Conservation (phyloP, 2,113 vertebrate genomes). For the Pseudolaguvia tuberculata region DNA sequence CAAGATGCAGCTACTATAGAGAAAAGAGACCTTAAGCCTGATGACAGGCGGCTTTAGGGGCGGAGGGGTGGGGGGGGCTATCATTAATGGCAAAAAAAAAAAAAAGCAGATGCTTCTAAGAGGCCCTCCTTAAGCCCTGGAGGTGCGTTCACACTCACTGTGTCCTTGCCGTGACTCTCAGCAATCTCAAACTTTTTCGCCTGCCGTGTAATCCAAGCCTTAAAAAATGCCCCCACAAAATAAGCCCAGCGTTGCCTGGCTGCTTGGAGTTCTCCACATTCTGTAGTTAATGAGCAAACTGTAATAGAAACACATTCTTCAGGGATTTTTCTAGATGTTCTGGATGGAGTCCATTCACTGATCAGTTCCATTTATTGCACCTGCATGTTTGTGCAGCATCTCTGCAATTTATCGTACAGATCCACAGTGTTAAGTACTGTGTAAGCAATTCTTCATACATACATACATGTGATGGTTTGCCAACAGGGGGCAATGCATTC, state of each 20-base stretch:
- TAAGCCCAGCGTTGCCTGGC: conserved; percentile 41
- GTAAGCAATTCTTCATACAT: conserved; percentile 31
- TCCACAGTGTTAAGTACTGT: not conserved
- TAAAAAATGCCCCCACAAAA: conserved; percentile 40
- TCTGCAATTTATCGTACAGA: not conserved
- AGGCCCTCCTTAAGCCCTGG: conserved; percentile 40
- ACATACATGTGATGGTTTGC: conserved; percentile 40
- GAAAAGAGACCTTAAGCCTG: conserved; percentile 47
- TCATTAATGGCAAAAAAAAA: conserved; percentile 33
- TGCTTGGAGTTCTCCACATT: conserved; percentile 45
- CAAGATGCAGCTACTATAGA: conserved; percentile 8
- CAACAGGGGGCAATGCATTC: conserved; percentile 56
- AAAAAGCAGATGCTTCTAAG: conserved; percentile 43
- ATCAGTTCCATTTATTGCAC: conserved; percentile 26
- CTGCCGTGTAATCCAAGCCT: conserved; percentile 42
- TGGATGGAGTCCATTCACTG: conserved; percentile 22
- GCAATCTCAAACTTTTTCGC: conserved; percentile 37
- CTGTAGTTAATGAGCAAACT: conserved; percentile 35
- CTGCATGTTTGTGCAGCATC: conserved; percentile 26
- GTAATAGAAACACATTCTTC: conserved; percentile 44
- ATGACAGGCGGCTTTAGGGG: conserved; percentile 61
- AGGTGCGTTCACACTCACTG: conserved; percentile 42
- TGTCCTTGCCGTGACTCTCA: conserved; percentile 40
- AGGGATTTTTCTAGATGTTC: conserved; percentile 30
- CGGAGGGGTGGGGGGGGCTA: too few relatives aligned